Evolutionary conservation across 2,888 invertebrate genomes (phyloP).

Genomic region (Carabus problematicus): DNA sequence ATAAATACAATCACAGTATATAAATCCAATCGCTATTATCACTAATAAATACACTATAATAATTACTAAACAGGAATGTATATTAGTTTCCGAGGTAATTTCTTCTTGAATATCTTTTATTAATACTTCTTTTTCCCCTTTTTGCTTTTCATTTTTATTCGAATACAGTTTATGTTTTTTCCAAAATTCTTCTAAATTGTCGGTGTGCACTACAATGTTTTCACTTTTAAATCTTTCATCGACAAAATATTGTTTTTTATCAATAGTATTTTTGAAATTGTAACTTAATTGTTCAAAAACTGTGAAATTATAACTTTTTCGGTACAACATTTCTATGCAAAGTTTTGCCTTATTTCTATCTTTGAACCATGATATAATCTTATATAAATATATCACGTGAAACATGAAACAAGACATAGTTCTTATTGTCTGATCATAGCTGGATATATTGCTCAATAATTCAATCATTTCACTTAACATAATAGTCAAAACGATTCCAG

Average conservation of each 20-base stretch:
- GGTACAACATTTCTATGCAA: slow-evolving; percentile 27
- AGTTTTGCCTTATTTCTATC: slow-evolving; percentile 11
- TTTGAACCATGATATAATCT: slow-evolving; percentile 19
- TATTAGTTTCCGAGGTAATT: slow-evolving; percentile 29
- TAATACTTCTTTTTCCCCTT: slow-evolving; percentile 4
- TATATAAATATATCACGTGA: slow-evolving; percentile 23
- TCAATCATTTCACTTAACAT: slow-evolving; percentile 16
- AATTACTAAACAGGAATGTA: slow-evolving; percentile 19
- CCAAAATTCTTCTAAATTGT: slow-evolving; percentile 27
- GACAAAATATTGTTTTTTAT: not conserved
- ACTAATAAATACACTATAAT: slow-evolving; percentile 7
- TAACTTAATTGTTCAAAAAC: slow-evolving; percentile 17
- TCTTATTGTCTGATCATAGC: slow-evolving; percentile 20
- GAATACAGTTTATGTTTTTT: not conserved
- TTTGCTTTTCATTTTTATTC: not conserved
- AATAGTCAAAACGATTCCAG: not conserved
- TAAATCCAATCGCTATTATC: slow-evolving; percentile 21
- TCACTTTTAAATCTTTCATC: slow-evolving; percentile 22
- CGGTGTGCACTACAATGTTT: slow-evolving; percentile 6
- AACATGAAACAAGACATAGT: slow-evolving; percentile 7
- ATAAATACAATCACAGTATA: slow-evolving; percentile 15
- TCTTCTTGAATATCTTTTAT: slow-evolving; percentile 18
- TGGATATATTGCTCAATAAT: not conserved
- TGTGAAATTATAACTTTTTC: slow-evolving; percentile 31
- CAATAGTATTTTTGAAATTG: slow-evolving; percentile 15